Conservation (phyloP, 2,113 vertebrate genomes). For the Pterocles orientalis region DNA sequence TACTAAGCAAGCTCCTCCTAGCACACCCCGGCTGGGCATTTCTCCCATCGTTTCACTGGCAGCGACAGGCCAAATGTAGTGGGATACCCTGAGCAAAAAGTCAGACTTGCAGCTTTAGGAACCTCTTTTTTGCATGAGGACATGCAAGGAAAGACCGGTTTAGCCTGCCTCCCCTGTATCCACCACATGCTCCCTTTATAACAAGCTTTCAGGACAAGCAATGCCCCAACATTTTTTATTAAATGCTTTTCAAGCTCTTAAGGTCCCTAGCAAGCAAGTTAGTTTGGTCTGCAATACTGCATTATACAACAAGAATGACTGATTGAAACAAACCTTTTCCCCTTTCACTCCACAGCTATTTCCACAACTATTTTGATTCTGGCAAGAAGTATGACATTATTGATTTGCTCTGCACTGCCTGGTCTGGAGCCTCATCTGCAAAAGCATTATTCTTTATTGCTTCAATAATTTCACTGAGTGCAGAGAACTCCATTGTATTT, state of each 20-base stretch:
- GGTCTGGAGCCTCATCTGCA: slow-evolving; percentile 74
- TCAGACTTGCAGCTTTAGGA: background rate
- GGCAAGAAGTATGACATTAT: slow-evolving; percentile 75
- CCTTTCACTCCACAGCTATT: slow-evolving; percentile 60
- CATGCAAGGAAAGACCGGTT: background rate
- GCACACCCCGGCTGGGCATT: background rate
- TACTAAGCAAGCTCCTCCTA: background rate
- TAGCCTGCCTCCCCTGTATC: background rate
- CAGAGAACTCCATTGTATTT: slow-evolving; percentile 63
- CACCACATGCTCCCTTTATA: background rate
- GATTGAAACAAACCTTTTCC: slow-evolving; percentile 58
- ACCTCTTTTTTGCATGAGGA: background rate
- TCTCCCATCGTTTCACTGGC: background rate
- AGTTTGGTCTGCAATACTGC: slow-evolving; percentile 43
- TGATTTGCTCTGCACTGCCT: slow-evolving; percentile 71
- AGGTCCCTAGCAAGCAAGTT: slow-evolving; percentile 63
- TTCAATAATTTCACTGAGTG: slow-evolving; percentile 78
- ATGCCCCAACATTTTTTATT: slow-evolving; percentile 64
- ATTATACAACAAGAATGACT: slow-evolving; percentile 32
- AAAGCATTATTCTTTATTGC: slow-evolving; percentile 79
- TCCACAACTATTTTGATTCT: slow-evolving; percentile 74
- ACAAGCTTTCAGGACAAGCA: slow-evolving; percentile 39
- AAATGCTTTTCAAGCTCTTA: slow-evolving; percentile 69
- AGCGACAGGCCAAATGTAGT: background rate
- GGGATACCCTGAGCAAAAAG: background rate